Base-by-base conservation (phyloP, 2,797 vertebrate species). In the Amniataba percoides region DNA sequence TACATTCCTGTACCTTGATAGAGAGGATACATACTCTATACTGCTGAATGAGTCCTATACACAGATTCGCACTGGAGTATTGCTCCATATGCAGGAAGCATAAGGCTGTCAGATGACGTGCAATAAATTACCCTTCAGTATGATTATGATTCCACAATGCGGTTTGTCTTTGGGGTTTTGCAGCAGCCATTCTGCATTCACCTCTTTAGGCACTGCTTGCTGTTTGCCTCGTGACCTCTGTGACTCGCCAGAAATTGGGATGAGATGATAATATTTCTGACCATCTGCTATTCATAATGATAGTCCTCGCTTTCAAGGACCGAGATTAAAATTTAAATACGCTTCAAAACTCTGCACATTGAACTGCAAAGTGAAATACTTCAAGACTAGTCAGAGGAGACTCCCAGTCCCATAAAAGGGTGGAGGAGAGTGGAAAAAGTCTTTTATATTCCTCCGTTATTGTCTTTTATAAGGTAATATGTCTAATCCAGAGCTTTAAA, bases 271-370 rank as follows among this genome's bases (percentile, higher is more conserved):
- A 80, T 81, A 83, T 86, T 87, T 88, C 78, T 68, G 91, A 92
- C 94, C 90, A 95, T 95, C 95, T 95, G 85, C 89, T 93, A 89
- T 94, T 94, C 95, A 90, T 93, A 93, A 95, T 94, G 85, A 93
- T 91, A 89, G 82, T 85, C 80, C 93, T 94, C 93, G 90, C 93
- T 93, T 95, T 95, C 93, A 95, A 91, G 91, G 94, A 93, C 95
- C 94, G 93, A 92, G 93, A 96, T 96, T 95, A 94, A 95, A 96
- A 95, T 96, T 77, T 95, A 95, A 96, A 96, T 93, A 93, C 90
- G 87, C 45, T 95, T 95, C 93, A 94, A 94, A 95, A 93, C 62
- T 61, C 56, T 77, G 27, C 52, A 63, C 42, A 80, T 85, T 87
- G 77, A 71, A 71, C 60, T 71, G 68, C 60, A 58, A 82, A 78